Evolutionary conservation across 2,113 vertebrate genomes (phyloP).

Genomic region (Austrofundulus limnaeus): DNA sequence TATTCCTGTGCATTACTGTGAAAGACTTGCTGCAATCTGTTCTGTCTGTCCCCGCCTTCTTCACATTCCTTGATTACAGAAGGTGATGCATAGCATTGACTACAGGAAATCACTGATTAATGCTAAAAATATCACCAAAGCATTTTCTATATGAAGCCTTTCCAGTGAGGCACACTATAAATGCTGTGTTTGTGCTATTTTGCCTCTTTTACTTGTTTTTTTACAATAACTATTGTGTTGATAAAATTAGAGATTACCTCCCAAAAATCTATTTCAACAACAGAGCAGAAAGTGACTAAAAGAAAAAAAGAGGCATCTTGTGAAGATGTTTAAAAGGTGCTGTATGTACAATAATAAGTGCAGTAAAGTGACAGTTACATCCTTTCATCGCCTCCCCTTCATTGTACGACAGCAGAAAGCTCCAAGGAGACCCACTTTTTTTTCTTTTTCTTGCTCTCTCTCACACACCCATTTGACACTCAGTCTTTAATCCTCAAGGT

Average conservation of each 20-base stretch:
- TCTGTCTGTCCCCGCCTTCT: conserved; percentile 10
- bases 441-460: neutral
- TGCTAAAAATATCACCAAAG: conserved; percentile 40
- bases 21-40: conserved; percentile 30
- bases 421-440: conserved; percentile 17
- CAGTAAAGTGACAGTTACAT: neutral
- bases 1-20: conserved; percentile 14
- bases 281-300: neutral
- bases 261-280: neutral
- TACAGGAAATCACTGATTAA: conserved; percentile 57
- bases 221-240: too few species aligned
- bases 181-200: neutral
- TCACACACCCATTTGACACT: conserved; percentile 16
- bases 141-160: conserved; percentile 11
- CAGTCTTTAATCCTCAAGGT: conserved; percentile 39
- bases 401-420: conserved; percentile 14
- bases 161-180: neutral
- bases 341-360: neutral
- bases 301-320: too few species aligned
- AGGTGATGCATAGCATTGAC: conserved; percentile 51
- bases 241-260: too few species aligned
- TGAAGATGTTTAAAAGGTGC: neutral
- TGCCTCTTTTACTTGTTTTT: too few species aligned
- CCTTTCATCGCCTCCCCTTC: conserved; percentile 18
- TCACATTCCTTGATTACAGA: conserved; percentile 48